These are phyloP conservation scores for Limenitis camilla DNA, from an alignment of 2,888 invertebrate species.

Conservation along the genomic window DNA sequence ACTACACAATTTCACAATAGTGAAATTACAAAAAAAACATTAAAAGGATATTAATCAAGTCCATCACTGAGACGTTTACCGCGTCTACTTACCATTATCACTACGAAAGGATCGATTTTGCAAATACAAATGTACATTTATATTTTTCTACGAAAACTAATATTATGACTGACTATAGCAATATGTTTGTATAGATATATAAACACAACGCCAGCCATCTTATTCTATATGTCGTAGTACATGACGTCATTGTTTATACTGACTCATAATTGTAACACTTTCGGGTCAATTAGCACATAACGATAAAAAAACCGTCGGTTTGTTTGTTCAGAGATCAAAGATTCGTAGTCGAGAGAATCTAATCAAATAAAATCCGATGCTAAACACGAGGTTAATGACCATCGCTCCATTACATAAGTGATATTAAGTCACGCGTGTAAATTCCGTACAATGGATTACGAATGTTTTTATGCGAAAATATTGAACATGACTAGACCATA, in stretches of 20 bases:
- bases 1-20: no score
- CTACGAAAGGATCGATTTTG: no score
- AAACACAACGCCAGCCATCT: no score
- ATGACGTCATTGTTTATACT: conserved; percentile 23
- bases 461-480: conserved; percentile 26
- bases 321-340: conserved; percentile 26
- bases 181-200: no score
- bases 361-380: conserved; percentile 26
- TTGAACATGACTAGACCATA: conserved; percentile 27
- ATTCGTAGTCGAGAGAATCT: conserved; percentile 20
- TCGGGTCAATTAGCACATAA: conserved; percentile 26
- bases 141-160: no score
- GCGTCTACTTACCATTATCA: no score
- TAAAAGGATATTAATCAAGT: no score
- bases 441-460: conserved; percentile 27
- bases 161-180: no score
- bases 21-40: no score
- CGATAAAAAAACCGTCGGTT: conserved; percentile 24
- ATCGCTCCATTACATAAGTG: conserved; percentile 25
- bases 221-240: neutral
- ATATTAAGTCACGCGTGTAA: conserved; percentile 28
- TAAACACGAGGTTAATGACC: conserved; percentile 21
- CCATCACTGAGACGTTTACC: no score
- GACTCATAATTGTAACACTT: conserved; percentile 27
- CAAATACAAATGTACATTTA: no score